Evolutionary conservation across 2,113 vertebrate species (phyloP).

Genomic region (Benitochromis conjunctus): DNA sequence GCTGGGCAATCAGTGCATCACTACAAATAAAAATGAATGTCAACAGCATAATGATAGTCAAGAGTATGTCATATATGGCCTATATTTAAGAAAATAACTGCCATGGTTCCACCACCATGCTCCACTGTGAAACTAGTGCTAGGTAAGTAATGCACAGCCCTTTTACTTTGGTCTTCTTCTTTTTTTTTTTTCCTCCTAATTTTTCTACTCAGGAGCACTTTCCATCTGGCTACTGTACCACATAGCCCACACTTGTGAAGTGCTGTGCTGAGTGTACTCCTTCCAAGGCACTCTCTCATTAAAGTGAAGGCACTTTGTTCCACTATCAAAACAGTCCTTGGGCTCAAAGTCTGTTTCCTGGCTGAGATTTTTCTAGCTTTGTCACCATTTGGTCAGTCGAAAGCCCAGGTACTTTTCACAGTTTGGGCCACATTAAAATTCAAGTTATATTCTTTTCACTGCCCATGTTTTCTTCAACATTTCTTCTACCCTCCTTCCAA

Average conservation of each 20-base stretch:
- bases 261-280: neutral
- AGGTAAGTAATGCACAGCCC: neutral
- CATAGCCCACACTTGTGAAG: constrained; percentile 12
- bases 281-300: neutral
- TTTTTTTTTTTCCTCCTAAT: neutral
- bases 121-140: neutral
- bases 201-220: neutral
- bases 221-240: constrained; percentile 6
- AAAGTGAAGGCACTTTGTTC: neutral
- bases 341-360: neutral
- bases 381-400: neutral
- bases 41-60: neutral
- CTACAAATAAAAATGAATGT: neutral
- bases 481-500: neutral
- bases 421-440: neutral
- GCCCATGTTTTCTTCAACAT: neutral
- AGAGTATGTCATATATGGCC: neutral
- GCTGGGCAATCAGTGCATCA: neutral
- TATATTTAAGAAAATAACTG: neutral
- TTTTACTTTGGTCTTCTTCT: neutral
- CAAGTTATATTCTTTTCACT: neutral
- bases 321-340: neutral
- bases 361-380: neutral
- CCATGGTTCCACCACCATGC: neutral
- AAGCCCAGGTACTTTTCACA: neutral